Conservation (phyloP, 2,888 invertebrate species). For the Seira sanloemensis region DNA sequence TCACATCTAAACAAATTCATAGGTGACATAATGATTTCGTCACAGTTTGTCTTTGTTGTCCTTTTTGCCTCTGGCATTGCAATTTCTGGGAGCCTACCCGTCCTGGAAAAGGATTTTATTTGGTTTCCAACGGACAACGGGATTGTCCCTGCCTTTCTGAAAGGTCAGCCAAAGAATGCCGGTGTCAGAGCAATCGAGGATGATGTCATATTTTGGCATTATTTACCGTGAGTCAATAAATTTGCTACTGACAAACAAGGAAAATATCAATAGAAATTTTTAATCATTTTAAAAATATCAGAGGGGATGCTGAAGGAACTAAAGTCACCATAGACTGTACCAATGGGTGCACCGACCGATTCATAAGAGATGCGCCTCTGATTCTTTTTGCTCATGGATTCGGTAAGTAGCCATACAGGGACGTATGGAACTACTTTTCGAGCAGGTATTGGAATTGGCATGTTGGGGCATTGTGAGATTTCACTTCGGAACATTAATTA, state of each 20-base stretch:
- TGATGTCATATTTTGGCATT: slow-evolving; percentile 69
- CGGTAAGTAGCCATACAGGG: slow-evolving; percentile 51
- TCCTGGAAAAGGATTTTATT: slow-evolving; percentile 48
- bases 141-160: slow-evolving; percentile 67
- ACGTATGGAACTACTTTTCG: slow-evolving; percentile 46
- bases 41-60: slow-evolving; percentile 27
- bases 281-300: slow-evolving; percentile 21
- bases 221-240: slow-evolving; percentile 58
- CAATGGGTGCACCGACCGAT: slow-evolving; percentile 32
- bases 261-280: no score
- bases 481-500: slow-evolving; percentile 6
- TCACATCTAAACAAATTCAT: slow-evolving; percentile 9
- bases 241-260: background rate
- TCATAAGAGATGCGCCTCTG: slow-evolving; percentile 56
- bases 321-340: slow-evolving; percentile 27
- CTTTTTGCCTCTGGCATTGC: slow-evolving; percentile 15
- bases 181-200: slow-evolving; percentile 56
- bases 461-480: background rate
- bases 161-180: slow-evolving; percentile 51
- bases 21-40: slow-evolving; percentile 32
- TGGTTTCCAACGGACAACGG: slow-evolving; percentile 68
- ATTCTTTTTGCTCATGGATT: slow-evolving; percentile 71
- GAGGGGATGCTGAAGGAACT: slow-evolving; percentile 37
- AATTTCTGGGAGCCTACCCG: background rate
- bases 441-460: slow-evolving; percentile 24